phyloP scores from a whole-genome alignment of 2,113 vertebrate species.

The Trogon melanurus region DNA sequence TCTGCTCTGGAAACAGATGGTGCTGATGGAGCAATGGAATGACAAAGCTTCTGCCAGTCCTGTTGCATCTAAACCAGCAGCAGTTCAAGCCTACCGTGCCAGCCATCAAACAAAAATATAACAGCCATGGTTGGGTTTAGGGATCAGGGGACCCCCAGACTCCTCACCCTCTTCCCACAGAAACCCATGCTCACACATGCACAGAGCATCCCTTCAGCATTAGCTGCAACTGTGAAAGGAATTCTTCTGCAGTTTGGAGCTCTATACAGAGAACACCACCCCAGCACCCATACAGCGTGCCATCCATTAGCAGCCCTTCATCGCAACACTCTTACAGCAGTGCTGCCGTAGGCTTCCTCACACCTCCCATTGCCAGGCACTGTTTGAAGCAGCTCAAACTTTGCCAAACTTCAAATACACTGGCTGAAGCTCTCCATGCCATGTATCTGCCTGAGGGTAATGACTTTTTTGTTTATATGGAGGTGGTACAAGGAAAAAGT shows the following conservation, averaged over 20 bases:
- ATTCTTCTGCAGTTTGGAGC: neutral
- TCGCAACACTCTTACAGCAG: neutral
- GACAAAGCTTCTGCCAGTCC: neutral
- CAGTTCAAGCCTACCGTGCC: neutral
- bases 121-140: neutral
- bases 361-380: neutral
- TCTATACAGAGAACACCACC: neutral
- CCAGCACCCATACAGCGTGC: neutral
- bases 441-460: neutral
- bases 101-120: neutral
- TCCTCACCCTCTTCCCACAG: neutral
- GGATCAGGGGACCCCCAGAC: neutral
- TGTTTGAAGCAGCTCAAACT: neutral
- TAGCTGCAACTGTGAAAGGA: neutral
- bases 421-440: neutral
- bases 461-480: neutral
- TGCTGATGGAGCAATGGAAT: neutral
- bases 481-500: neutral
- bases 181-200: neutral
- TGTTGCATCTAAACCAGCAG: neutral
- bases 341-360: neutral
- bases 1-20: neutral
- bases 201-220: neutral
- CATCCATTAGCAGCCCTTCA: neutral
- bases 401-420: neutral